Conservation (phyloP, 2,888 invertebrate genomes). For the Herminia tarsipennalis region DNA sequence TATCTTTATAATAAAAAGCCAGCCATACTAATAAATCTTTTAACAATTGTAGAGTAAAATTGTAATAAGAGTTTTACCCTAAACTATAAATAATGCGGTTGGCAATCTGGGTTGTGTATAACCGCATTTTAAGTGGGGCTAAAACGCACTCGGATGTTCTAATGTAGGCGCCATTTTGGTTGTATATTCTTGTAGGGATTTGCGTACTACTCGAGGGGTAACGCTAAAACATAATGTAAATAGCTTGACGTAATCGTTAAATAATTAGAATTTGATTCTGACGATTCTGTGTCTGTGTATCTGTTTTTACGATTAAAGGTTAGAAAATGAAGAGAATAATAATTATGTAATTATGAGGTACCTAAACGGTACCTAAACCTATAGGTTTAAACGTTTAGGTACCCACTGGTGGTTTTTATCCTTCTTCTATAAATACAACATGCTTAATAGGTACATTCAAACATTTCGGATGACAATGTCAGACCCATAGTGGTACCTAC, state of each 20-base stretch:
- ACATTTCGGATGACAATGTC: no score
- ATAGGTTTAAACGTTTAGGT: no score
- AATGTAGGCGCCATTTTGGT: conserved; percentile 59
- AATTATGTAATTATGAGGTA: no score
- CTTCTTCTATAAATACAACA: no score
- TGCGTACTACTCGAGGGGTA: conserved; percentile 37
- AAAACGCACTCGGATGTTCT: conserved; percentile 63
- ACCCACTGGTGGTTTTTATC: no score
- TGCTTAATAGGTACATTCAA: no score
- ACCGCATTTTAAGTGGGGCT: conserved; percentile 64
- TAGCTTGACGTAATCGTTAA: conserved; percentile 40
- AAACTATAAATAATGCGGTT: conserved; percentile 62
- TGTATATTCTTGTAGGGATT: conserved; percentile 51
- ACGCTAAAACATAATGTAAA: conserved; percentile 38
- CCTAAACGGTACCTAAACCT: no score
- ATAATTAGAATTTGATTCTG: conserved; percentile 41
- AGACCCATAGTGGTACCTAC: no score
- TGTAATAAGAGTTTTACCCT: conserved; percentile 55
- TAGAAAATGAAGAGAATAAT: no score
- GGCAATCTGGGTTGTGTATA: conserved; percentile 68
- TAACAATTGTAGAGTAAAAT: conserved; percentile 39
- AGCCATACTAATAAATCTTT: conserved; percentile 33
- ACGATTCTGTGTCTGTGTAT: not conserved
- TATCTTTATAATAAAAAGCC: conserved; percentile 2
- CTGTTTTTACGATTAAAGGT: no score